These are phyloP conservation scores for Drosophila fulvimacula DNA, from an alignment of 2,888 invertebrate species.

Conservation along the genomic window DNA sequence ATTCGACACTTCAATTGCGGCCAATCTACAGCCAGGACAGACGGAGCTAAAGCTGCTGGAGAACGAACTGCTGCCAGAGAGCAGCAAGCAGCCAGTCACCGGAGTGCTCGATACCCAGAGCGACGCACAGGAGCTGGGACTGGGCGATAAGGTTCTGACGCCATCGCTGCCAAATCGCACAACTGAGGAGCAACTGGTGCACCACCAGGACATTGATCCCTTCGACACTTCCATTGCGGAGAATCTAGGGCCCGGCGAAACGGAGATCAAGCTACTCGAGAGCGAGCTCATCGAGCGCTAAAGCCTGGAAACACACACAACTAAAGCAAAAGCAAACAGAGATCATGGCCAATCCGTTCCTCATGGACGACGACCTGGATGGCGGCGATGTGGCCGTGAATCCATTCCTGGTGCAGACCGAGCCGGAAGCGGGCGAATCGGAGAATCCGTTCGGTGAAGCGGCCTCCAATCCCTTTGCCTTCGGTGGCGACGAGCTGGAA, in stretches of 20 bases:
- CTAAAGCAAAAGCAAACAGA: slow-evolving; percentile 5
- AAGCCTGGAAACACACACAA: slow-evolving; percentile 69
- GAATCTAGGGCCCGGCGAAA: slow-evolving; percentile 91
- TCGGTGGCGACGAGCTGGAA: slow-evolving; percentile 85
- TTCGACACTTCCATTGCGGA: slow-evolving; percentile 94
- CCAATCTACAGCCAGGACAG: slow-evolving; percentile 90
- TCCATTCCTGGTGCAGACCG: slow-evolving; percentile 88
- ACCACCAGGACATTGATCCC: slow-evolving; percentile 88
- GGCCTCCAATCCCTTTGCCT: slow-evolving; percentile 89
- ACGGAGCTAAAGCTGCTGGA: slow-evolving; percentile 92
- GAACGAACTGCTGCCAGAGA: slow-evolving; percentile 88
- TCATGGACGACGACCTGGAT: slow-evolving; percentile 89
- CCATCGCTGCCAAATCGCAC: slow-evolving; percentile 85
- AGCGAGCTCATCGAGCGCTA: slow-evolving; percentile 89
- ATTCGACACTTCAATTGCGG: slow-evolving; percentile 93
- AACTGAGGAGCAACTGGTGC: slow-evolving; percentile 74
- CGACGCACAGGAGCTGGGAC: slow-evolving; percentile 85
- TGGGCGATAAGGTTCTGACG: slow-evolving; percentile 90
- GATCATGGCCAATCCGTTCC: slow-evolving; percentile 92
- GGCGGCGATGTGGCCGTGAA: slow-evolving; percentile 86
- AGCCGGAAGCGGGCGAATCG: slow-evolving; percentile 72
- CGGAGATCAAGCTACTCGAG: slow-evolving; percentile 91
- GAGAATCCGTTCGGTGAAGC: slow-evolving; percentile 89
- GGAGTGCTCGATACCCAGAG: slow-evolving; percentile 84
- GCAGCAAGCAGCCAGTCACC: slow-evolving; percentile 69